Base-by-base conservation (phyloP, 2,113 vertebrate species). In the Xiphophorus couchianus region DNA sequence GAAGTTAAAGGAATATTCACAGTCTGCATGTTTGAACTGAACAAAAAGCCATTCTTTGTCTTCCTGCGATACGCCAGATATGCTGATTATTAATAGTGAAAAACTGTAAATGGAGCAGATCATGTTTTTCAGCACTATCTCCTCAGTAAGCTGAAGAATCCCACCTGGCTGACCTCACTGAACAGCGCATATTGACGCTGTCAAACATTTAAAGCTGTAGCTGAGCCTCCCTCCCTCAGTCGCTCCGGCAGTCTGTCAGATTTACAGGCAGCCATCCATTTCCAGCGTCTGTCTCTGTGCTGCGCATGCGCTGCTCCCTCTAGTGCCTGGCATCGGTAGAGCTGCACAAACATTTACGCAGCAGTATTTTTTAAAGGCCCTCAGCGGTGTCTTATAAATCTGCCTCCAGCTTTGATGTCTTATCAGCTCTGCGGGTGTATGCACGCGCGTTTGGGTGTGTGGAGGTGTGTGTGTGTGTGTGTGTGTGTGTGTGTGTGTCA, bases 341-440 rank as follows among this genome's bases (percentile, higher is more conserved):
- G 85, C 91, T 92, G 86, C 89, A 92, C 90, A 94, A 95, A 95
- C 93, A 94, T 94, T 95, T 94, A 92, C 84, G 78, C 71, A 92
- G 92, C 92, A 91, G 92, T 93, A 93, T 90, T 93, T 93, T 94
- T 92, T 93, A 91, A 91, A 90, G 92, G 89, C 85, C 85, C 82
- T 92, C 89, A 35, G 30, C 72, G 54, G 54, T 81, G 84, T 91
- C 91, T 91, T 92, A 91, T 95, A 95, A 95, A 95, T 95, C 92
- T 93, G 84, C 73, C 79, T 15, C 2, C 62, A 67, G 77, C 93
- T 94, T 94, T 95, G 90, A 95, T 91, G 90, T 91, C 89, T 95
- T 95, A 95, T 95, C 94, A 84, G 60, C 68, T 63, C 39, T 7
- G 66, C 78, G 62, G 76, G 74, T 71, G 74, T 71, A 62, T 44